Conservation (phyloP, 1,140 invertebrate genomes). For the Bombus polaris region DNA sequence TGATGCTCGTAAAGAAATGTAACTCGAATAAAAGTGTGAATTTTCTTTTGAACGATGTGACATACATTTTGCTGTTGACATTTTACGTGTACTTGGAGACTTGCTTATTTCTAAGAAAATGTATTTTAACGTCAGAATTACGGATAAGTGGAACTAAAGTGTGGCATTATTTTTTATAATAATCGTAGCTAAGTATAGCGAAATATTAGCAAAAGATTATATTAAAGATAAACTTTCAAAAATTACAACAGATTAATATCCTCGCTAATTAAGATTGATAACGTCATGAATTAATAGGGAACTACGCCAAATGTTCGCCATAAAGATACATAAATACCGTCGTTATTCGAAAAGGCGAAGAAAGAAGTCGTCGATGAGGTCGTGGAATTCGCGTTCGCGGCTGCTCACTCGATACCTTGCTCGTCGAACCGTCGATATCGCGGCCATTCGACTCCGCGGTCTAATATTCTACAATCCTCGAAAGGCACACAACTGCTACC, state of each 20-base stretch:
- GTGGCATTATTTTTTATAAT: too few relatives aligned
- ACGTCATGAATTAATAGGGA: background rate
- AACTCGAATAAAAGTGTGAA: background rate
- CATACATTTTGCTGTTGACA: background rate
- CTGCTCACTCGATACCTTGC: slow-evolving; percentile 31
- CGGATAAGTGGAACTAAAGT: too few relatives aligned
- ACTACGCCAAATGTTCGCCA: background rate
- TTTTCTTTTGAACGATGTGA: background rate
- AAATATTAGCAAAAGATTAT: too few relatives aligned
- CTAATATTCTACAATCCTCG: slow-evolving; percentile 23
- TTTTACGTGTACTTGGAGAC: too few relatives aligned
- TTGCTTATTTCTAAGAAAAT: too few relatives aligned
- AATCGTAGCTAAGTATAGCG: too few relatives aligned
- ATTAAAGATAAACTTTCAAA: background rate
- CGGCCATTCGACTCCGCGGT: slow-evolving; percentile 21
- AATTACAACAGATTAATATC: background rate
- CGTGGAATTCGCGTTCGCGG: slow-evolving; percentile 15
- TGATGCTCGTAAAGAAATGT: background rate
- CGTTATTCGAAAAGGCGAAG: background rate
- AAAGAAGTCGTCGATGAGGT: slow-evolving; percentile 4
- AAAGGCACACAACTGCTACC: background rate
- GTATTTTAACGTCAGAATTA: too few relatives aligned
- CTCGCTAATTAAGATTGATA: background rate
- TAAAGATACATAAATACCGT: background rate
- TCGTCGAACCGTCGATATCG: slow-evolving; percentile 18